phyloP scores from a whole-genome alignment of 1,140 invertebrate genomes.

The Lasaia peninsularis region DNA sequence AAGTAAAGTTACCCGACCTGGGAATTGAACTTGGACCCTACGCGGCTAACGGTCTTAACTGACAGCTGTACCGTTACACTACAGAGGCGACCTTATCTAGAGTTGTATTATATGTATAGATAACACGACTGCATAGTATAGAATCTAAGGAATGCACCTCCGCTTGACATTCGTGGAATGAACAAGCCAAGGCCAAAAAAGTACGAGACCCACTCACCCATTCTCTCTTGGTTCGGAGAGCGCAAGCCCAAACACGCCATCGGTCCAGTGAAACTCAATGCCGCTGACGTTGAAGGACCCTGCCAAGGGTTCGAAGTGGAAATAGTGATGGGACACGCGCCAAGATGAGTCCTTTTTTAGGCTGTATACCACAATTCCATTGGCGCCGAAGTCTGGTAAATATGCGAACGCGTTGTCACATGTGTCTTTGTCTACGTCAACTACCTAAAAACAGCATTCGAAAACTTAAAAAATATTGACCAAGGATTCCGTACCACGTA shows the following conservation, averaged over 20 bases:
- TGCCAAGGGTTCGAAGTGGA: constrained; percentile 87
- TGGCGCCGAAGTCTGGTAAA: constrained; percentile 84
- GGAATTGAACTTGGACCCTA: too few species aligned
- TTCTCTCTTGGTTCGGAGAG: constrained; percentile 78
- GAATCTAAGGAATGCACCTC: not conserved
- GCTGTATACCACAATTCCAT: constrained; percentile 87
- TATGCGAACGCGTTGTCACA: constrained; percentile 87
- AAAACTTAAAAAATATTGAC: too few species aligned
- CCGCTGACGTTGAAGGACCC: constrained; percentile 85
- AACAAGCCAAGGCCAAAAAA: not conserved
- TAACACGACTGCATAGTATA: too few species aligned
- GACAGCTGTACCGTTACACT: too few species aligned
- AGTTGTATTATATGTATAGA: too few species aligned
- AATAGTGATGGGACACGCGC: constrained; percentile 87
- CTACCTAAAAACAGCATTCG: constrained; percentile 76
- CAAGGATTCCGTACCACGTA: too few species aligned
- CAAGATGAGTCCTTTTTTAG: constrained; percentile 85
- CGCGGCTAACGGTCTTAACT: too few species aligned
- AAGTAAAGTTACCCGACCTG: too few species aligned
- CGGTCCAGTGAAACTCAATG: constrained; percentile 87
- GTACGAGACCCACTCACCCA: constrained; percentile 54
- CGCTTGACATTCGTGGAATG: constrained; percentile 1
- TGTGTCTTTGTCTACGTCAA: constrained; percentile 82
- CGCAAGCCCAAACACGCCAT: constrained; percentile 85
- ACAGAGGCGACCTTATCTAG: too few species aligned